Base-by-base conservation (phyloP, 2,797 vertebrate species). In the Malacoctenus gilli region DNA sequence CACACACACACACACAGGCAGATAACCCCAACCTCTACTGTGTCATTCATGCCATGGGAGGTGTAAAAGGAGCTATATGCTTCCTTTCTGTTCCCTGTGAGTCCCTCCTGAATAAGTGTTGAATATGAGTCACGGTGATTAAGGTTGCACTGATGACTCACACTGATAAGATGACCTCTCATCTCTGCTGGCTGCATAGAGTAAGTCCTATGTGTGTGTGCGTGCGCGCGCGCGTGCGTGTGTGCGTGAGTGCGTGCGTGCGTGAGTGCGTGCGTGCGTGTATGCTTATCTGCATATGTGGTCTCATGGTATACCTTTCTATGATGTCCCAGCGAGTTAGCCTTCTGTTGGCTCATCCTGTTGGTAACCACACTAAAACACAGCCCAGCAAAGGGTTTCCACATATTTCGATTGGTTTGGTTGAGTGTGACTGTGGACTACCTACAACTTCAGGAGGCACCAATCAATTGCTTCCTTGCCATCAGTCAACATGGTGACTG, bases 111-210 rank as follows among this genome's bases (percentile, higher is more conserved):
- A 77, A 77, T 72, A 59, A 69, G 54, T 7, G 1, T 59, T 73
- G 57, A 84, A 74, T 72, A 58, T 65, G 78, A 79, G 62, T 68
- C 71, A 78, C 32, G 0, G 60, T 77, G 69, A 85, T 82, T 77
- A 81, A 62, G 35, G 61, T 8, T 54, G 50, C 36, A 37, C 58
- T 16, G 59, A 79, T 84, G 83, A 83, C 69, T 83, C 71, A 44
- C 23, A 43, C 50, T 47, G 78, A 84, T 68, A 66, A 70, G 34
- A 41, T 58, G 59, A 82, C 69, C 73, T 63, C 71, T 66, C 51
- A 44, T 71, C 37, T 53, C 25, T 16, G 41, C 28, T 25, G 19
- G 37, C 48, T 47, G 63, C 48, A 46, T 60, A 67, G 43, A 57
- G 15, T 28, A 28, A 6, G 25, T 28, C 25, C 9, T 9, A 28